Evolutionary conservation across 2,797 vertebrate genomes (phyloP).

Genomic region (Neosalanx taihuensis): DNA sequence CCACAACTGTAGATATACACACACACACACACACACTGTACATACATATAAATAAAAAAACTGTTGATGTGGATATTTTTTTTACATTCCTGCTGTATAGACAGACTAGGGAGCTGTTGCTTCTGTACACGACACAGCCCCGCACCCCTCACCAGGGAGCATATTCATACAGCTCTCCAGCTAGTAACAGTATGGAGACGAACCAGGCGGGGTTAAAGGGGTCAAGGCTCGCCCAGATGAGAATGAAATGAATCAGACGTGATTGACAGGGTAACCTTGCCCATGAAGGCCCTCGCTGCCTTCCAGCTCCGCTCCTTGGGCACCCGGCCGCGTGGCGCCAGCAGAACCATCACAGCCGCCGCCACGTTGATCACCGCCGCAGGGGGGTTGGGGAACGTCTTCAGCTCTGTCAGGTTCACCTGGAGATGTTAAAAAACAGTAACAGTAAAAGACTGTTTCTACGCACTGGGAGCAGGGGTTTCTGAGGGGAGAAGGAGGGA

Average conservation of each 20-base stretch:
- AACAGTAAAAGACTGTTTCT: not conserved
- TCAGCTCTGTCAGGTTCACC: constrained; percentile 85
- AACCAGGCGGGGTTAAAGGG: constrained; percentile 27
- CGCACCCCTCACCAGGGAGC: constrained; percentile 43
- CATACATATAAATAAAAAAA: too few species aligned
- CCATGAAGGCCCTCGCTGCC: constrained; percentile 79
- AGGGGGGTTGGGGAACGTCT: constrained; percentile 81
- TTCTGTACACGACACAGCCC: too few species aligned
- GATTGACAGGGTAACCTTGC: constrained; percentile 79
- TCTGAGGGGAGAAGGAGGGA: constrained; percentile 8
- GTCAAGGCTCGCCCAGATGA: constrained; percentile 73
- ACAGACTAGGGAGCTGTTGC: too few species aligned
- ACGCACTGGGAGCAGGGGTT: not conserved
- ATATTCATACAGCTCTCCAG: constrained; percentile 59
- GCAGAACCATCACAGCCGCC: constrained; percentile 82
- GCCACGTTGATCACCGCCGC: constrained; percentile 78
- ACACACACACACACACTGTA: too few species aligned
- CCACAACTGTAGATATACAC: too few species aligned
- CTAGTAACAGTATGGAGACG: constrained; percentile 49
- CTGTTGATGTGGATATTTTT: too few species aligned
- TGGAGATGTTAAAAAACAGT: constrained; percentile 33
- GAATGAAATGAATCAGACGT: constrained; percentile 69
- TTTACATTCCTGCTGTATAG: too few species aligned
- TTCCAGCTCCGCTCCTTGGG: constrained; percentile 84
- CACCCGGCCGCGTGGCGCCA: constrained; percentile 73